These are phyloP conservation scores for Buathra laborator DNA, from an alignment of 2,888 invertebrate species.

Conservation along the genomic window DNA sequence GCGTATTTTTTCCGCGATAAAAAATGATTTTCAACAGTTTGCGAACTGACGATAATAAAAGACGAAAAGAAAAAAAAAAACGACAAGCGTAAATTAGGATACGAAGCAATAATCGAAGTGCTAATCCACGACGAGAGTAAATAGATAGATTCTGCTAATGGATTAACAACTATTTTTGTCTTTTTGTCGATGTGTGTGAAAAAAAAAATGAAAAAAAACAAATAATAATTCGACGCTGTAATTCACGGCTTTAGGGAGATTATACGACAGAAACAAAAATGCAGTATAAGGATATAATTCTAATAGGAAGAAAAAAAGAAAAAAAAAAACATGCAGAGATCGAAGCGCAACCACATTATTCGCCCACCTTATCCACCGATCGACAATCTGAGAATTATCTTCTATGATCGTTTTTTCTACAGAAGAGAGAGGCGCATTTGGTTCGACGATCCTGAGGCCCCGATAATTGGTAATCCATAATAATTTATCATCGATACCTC, in stretches of 20 bases:
- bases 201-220: slow-evolving; percentile 14
- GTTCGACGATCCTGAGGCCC: slow-evolving; percentile 24
- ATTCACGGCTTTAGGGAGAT: slow-evolving; percentile 51
- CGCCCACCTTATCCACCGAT: slow-evolving; percentile 64
- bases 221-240: slow-evolving; percentile 51
- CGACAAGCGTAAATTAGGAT: slow-evolving; percentile 47
- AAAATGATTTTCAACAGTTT: slow-evolving; percentile 24
- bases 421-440: slow-evolving; percentile 61
- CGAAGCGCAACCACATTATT: slow-evolving; percentile 52
- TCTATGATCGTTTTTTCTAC: slow-evolving; percentile 71
- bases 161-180: slow-evolving; percentile 42
- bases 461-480: background rate
- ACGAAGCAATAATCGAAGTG: slow-evolving; percentile 66
- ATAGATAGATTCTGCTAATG: slow-evolving; percentile 43
- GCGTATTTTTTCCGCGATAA: slow-evolving; percentile 48
- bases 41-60: slow-evolving; percentile 7
- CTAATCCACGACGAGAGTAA: slow-evolving; percentile 43
- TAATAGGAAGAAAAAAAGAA: slow-evolving; percentile 44
- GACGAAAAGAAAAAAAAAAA: background rate
- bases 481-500: slow-evolving; percentile 15
- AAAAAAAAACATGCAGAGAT: slow-evolving; percentile 38
- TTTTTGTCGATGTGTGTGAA: slow-evolving; percentile 49
- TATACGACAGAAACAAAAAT: slow-evolving; percentile 41
- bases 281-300: slow-evolving; percentile 54
- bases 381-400: slow-evolving; percentile 71